Evolutionary conservation across 2,888 invertebrate species (phyloP).

Genomic region (Drosophila atripex): DNA sequence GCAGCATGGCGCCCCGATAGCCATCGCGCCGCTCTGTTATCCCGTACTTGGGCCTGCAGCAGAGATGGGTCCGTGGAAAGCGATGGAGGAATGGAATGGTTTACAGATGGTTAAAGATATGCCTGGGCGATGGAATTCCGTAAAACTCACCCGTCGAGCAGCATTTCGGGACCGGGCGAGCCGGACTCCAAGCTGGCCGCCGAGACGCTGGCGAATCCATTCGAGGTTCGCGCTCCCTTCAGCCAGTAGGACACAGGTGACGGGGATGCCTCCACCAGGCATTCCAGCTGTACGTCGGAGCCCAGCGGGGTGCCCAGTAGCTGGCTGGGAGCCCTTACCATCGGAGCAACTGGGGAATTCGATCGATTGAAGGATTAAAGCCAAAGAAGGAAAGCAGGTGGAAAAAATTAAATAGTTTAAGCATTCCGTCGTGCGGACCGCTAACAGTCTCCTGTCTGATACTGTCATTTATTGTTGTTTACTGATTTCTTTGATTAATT

Average conservation of each 20-base stretch:
- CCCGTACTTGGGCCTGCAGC: slow-evolving; percentile 83
- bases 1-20: slow-evolving; percentile 83
- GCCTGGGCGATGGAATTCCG: slow-evolving; percentile 11
- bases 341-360: slow-evolving; percentile 90
- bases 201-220: slow-evolving; percentile 78
- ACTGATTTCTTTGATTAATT: slow-evolving; percentile 1
- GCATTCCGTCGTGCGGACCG: background rate
- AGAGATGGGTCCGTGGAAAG: slow-evolving; percentile 25
- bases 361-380: background rate
- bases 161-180: slow-evolving; percentile 87
- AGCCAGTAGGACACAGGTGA: slow-evolving; percentile 84
- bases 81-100: background rate
- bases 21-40: slow-evolving; percentile 84
- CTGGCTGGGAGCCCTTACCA: slow-evolving; percentile 95
- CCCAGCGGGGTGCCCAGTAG: slow-evolving; percentile 93
- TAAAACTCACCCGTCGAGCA: slow-evolving; percentile 90
- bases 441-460: background rate
- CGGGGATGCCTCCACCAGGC: slow-evolving; percentile 94
- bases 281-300: slow-evolving; percentile 93
- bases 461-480: background rate
- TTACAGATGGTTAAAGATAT: slow-evolving; percentile 10
- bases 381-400: background rate
- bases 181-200: slow-evolving; percentile 80
- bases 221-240: slow-evolving; percentile 83
- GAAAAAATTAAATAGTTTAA: slow-evolving; percentile 2